Conservation (phyloP, 2,113 vertebrate species). For the Acrocephalus arundinaceus region DNA sequence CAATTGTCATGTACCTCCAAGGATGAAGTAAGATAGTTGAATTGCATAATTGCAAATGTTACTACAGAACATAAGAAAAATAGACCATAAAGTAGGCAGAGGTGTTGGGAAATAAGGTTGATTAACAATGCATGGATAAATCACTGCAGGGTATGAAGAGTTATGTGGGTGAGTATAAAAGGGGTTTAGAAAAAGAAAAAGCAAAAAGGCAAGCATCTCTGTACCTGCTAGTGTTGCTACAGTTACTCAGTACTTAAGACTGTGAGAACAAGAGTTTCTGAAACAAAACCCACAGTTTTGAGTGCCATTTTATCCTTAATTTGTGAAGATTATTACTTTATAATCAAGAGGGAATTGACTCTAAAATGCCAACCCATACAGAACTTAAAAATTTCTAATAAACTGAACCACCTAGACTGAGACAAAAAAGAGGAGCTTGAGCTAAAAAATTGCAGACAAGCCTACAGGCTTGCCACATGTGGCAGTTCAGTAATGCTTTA, state of each 20-base stretch:
- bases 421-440: background rate
- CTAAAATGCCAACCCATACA: background rate
- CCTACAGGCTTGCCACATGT: background rate
- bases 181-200: background rate
- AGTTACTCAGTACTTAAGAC: background rate
- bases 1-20: background rate
- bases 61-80: background rate
- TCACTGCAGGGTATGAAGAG: background rate
- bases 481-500: background rate
- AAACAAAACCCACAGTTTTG: background rate
- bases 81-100: background rate
- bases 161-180: background rate
- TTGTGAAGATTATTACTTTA: background rate
- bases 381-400: background rate
- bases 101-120: background rate
- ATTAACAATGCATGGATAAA: background rate
- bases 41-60: background rate
- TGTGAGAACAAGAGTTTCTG: background rate
- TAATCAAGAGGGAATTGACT: background rate
- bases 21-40: background rate
- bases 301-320: background rate
- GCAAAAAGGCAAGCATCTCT: background rate
- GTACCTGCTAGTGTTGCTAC: background rate
- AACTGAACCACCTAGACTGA: background rate
- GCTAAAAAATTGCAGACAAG: background rate